Evolutionary conservation across 2,888 invertebrate species (phyloP), one percentile per base, ranked within the genome.

Genomic region (Mesorhabditis belari): DNA sequence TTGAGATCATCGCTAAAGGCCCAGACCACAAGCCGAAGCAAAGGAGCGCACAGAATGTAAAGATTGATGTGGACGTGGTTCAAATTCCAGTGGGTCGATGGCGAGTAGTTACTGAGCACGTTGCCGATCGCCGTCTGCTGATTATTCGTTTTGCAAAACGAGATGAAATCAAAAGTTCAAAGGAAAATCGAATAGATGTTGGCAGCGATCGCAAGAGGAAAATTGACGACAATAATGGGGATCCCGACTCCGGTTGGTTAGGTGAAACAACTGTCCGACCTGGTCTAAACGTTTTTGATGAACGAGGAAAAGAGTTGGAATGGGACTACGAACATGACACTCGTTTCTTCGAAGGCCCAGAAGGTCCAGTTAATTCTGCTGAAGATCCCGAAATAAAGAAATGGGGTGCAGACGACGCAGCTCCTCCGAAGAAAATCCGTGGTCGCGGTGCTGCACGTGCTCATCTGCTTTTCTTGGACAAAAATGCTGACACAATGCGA

Each of bases 281-380:
- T 6, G 79, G 79, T 6, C 58, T 79, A 60, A 77, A 78, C 63
- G 61, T 79, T 17, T 78, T 76, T 58, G 71, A 77, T 57, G 64
- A 70, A 19, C 62, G 76, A 17, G 79, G 79, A 55, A 67, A 72
- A 12, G 79, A 79, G 60, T 62, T 77, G 26, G 73, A 74, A 12
- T 78, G 77, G 77, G 76, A 78, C 58, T 79, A 74, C 58, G 76
- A 77, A 53, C 79, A 79, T 52, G 79, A 79, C 63, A 77, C 77
- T 5, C 67, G 79, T n/a, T n/a, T n/a, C n/a, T n/a, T n/a, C n/a
- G n/a, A n/a, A n/a, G n/a, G n/a, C n/a, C n/a, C n/a, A n/a, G n/a
- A n/a, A n/a, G n/a, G n/a, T n/a, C n/a, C n/a, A n/a, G n/a, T n/a
- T n/a, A n/a, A n/a, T n/a, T n/a, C n/a, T n/a, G n/a, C n/a, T n/a